These are phyloP conservation scores for Sialis lutaria DNA, from an alignment of 2,888 invertebrate species.

Conservation along the genomic window DNA sequence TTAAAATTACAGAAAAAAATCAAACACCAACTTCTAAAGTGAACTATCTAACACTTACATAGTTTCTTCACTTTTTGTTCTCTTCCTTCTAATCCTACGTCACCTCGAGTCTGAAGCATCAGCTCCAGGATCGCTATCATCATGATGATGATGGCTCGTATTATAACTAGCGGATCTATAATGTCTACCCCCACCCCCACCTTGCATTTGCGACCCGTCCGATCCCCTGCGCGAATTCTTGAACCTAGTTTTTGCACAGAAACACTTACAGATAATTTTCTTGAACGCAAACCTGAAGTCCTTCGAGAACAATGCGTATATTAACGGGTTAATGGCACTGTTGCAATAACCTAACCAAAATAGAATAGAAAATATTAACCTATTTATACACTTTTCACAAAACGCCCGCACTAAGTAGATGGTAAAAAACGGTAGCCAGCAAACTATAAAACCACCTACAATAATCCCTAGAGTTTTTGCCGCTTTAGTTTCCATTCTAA, in stretches of 20 bases:
- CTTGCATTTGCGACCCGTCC: constrained; percentile 33
- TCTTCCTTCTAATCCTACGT: constrained; percentile 15
- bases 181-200: constrained; percentile 29
- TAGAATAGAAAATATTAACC: constrained; percentile 71
- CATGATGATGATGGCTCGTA: constrained; percentile 33
- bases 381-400: constrained; percentile 69
- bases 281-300: constrained; percentile 92
- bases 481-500: constrained; percentile 91
- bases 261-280: constrained; percentile 73
- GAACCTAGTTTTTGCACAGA: constrained; percentile 36
- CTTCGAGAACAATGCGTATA: constrained; percentile 87
- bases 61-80: no score
- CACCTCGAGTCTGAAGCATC: constrained; percentile 36
- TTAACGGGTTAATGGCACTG: constrained; percentile 88
- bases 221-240: constrained; percentile 32
- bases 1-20: no score
- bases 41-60: no score
- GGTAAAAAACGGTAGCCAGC: constrained; percentile 95
- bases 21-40: no score
- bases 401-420: constrained; percentile 84
- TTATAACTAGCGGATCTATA: constrained; percentile 37
- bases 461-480: constrained; percentile 94
- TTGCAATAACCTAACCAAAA: constrained; percentile 98
- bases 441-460: constrained; percentile 90
- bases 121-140: constrained; percentile 33